Evolutionary conservation across 2,888 invertebrate species (phyloP), one percentile per base, ranked within the genome.

Genomic region (Cordylochernes scorpioides): DNA sequence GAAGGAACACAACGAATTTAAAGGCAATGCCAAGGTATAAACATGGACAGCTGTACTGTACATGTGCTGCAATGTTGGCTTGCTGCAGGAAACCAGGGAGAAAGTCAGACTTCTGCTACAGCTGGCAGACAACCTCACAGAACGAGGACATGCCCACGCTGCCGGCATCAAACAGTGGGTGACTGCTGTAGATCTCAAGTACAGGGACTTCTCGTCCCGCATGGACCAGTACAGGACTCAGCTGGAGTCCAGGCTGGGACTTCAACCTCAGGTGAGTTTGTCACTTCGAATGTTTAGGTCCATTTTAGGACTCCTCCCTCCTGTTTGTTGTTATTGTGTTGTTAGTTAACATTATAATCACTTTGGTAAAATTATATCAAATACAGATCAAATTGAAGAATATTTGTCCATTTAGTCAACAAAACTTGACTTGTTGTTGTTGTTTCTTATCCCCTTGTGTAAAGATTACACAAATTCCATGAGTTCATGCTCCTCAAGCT

Each of bases 111-210:
- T 91, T 36, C 62, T 94, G 26, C 74, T 86, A 10, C 86, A 88
- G 49, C 59, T 91, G 33, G 88, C 88, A 1, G 86, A 91, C 50
- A 84, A 78, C 48, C 64, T 91, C 38, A 80, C 91, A 7, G 86
- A 88, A 51, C 84, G 86, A 57, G 86, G 88, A 1, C 88, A 91
- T 52, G 77, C 80, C 21, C 91, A 94, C 51, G 84, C 86, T 5
- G 68, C 69, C 43, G 73, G 77, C 44, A 88, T 94, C 49, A 82
- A 82, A 51, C 75, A 50, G 17, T 88, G 88, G 72, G 86, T 88
- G 17, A 77, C 77, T 2, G 78, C 80, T 24, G 88, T 91, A 3
- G 88, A 91, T 56, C 75, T 74, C 42, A 57, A 72, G 44, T 88
- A 86, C 57, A 86, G 86, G 45, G 61, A 88, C 53, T 91, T 91